Base-by-base conservation (phyloP, 1,140 invertebrate species). In the Pseudomyrmex gracilis region DNA sequence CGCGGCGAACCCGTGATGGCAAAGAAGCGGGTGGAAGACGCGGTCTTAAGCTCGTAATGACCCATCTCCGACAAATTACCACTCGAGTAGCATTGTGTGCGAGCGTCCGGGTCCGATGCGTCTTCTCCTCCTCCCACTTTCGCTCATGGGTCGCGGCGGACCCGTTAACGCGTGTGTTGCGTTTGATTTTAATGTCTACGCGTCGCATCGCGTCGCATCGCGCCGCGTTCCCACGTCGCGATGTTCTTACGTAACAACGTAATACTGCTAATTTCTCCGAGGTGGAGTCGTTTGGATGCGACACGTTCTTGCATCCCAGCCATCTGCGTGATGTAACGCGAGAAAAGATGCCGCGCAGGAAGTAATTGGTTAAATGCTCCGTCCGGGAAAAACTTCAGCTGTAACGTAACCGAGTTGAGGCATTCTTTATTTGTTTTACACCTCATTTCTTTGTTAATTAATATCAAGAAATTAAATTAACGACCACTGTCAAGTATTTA, bases 71-170 rank as follows among this genome's bases (percentile, higher is more conserved):
- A 83, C 89, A 89, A 90, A 89, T 88, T 88, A 87, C 89, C 87
- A 90, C 89, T 87, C 89, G 87, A 88, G 78, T 89, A 87, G 87
- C 82, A 89, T 88, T 89, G 85, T 90, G 84, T 77, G 73, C 84
- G 82, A 86, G 85, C 55, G n/a, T 71, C 67, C 51, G 70, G 57
- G 34, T 34, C 61, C 67, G 57, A 64, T 71, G 66, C 22, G n/a
- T 49, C 24, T 58, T 49, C 24, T 58, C 47, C 34, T 47, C 17
- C 53, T 15, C 34, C 51, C 60, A 67, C 51, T 49, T n/a, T 78
- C 70, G 60, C 60, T 58, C 78, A 63, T 82, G 45, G 76, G 76
- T 78, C 78, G 57, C 78, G 68, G 57, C 78, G 68, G 58, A 74
- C 9, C 47, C 78, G 74, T 82, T 64, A 70, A 74, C 70, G 68